Conservation (phyloP, 2,113 vertebrate genomes). For the Neodon shergylaensis region DNA sequence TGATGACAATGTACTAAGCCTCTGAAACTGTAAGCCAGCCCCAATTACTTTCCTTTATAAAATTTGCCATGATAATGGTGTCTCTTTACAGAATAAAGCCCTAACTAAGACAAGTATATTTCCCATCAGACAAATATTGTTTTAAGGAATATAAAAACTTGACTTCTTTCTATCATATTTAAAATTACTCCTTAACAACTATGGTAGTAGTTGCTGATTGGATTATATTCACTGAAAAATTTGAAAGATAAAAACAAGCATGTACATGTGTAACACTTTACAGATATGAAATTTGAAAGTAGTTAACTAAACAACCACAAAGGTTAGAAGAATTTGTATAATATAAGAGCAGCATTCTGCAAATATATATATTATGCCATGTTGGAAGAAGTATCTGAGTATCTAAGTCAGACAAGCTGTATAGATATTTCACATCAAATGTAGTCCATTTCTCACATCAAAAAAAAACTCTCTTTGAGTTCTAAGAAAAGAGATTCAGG, state of each 20-base stretch:
- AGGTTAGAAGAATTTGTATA: background rate
- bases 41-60: background rate
- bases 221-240: background rate
- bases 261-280: background rate
- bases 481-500: background rate
- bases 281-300: background rate
- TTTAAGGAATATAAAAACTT: background rate
- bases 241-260: slow-evolving; percentile 19
- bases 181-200: slow-evolving; percentile 11
- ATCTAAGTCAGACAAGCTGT: background rate
- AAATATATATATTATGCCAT: background rate
- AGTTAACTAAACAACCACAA: background rate
- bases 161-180: background rate
- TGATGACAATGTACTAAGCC: background rate
- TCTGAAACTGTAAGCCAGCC: background rate
- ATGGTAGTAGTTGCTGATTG: background rate
- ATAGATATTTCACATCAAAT: slow-evolving; percentile 35
- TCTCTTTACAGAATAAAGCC: background rate
- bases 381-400: background rate
- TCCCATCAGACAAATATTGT: background rate
- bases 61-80: background rate
- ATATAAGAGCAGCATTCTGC: background rate
- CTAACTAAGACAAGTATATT: background rate
- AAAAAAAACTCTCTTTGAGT: slow-evolving; percentile 41
- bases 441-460: background rate